Evolutionary conservation across 2,888 invertebrate species (phyloP).

Genomic region (Orgyia antiqua): DNA sequence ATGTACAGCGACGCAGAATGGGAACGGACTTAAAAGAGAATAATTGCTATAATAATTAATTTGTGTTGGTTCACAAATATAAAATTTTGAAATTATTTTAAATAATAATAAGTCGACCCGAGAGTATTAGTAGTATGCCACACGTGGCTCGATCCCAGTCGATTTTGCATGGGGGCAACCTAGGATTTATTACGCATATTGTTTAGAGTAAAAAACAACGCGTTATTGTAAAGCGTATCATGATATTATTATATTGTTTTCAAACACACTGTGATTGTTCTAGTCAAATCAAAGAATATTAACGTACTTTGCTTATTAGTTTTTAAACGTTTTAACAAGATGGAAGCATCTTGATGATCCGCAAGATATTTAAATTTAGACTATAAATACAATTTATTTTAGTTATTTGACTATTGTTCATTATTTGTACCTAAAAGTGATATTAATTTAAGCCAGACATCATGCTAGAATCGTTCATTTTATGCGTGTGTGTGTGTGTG

Average conservation of each 20-base stretch:
- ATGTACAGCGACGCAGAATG: slow-evolving; percentile 63
- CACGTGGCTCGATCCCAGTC: too few species aligned
- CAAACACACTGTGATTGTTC: neutral
- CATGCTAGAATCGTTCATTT: slow-evolving; percentile 62
- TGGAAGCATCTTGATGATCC: too few species aligned
- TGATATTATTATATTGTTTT: too few species aligned
- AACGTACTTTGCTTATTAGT: neutral
- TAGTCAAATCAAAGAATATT: neutral
- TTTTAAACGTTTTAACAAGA: slow-evolving; percentile 16
- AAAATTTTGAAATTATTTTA: too few species aligned
- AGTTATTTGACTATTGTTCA: slow-evolving; percentile 23
- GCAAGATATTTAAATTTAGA: slow-evolving; percentile 32
- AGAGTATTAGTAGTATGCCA: too few species aligned
- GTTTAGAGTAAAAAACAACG: too few species aligned
- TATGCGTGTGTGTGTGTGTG: slow-evolving; percentile 47
- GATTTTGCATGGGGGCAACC: too few species aligned
- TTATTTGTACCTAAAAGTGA: slow-evolving; percentile 66
- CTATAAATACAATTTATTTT: slow-evolving; percentile 20
- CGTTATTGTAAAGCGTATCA: too few species aligned
- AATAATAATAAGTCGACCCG: too few species aligned
- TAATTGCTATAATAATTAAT: too few species aligned
- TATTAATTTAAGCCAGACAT: slow-evolving; percentile 73
- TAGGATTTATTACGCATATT: too few species aligned
- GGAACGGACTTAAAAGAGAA: slow-evolving; percentile 81
- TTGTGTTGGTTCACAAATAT: too few species aligned